Evolutionary conservation across 2,113 vertebrate species (phyloP).

Genomic region (Lamprotornis superbus): DNA sequence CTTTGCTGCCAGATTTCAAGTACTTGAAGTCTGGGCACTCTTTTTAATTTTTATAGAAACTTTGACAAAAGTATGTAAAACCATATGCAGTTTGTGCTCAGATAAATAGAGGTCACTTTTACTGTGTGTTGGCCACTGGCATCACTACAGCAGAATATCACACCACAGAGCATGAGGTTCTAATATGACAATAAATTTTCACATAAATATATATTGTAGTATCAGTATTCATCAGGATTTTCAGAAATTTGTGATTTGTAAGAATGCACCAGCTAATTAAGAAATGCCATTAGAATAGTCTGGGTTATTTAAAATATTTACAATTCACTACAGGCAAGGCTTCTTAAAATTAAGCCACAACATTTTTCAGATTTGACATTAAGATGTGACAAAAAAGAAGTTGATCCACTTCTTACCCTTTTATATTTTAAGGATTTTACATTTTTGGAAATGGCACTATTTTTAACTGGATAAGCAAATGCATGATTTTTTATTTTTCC

Average conservation of each 20-base stretch:
- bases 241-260: not conserved
- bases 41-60: not conserved
- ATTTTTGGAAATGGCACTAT: not conserved
- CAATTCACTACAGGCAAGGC: not conserved
- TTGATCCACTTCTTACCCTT: not conserved
- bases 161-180: not conserved
- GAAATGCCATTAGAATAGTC: not conserved
- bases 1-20: not conserved
- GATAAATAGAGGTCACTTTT: not conserved
- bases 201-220: not conserved
- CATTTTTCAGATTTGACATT: not conserved
- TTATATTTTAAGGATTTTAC: not conserved
- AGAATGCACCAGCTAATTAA: not conserved
- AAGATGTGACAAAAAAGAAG: not conserved
- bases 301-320: slow-evolving; percentile 8
- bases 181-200: not conserved
- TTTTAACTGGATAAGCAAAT: not conserved
- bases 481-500: not conserved
- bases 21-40: not conserved
- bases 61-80: not conserved
- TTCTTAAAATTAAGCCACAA: not conserved
- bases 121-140: not conserved
- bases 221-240: not conserved
- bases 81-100: not conserved
- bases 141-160: not conserved